phyloP scores from a whole-genome alignment of 2,888 invertebrate genomes.

The Plemyria rubiginata region DNA sequence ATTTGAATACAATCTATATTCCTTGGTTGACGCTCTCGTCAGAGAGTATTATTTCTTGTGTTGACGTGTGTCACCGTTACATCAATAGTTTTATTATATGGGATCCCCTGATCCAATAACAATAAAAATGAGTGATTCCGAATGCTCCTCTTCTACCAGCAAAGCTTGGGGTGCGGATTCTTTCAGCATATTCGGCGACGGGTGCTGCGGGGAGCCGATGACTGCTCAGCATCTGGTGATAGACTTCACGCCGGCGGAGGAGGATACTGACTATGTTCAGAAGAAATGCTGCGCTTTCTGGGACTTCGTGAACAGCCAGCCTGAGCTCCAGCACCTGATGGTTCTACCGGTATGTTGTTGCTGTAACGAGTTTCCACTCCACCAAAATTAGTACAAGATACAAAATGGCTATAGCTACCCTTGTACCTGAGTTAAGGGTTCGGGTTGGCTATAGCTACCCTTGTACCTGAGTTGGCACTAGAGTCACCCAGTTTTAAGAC shows the following conservation, averaged over 20 bases:
- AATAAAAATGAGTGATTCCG: conserved; percentile 17
- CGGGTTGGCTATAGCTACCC: no score
- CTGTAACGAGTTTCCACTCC: no score
- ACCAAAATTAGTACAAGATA: no score
- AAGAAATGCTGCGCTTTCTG: conserved; percentile 55
- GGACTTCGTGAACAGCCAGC: conserved; percentile 46
- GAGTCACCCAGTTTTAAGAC: no score
- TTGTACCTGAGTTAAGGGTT: no score
- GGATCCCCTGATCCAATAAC: not conserved
- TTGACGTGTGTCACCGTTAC: not conserved
- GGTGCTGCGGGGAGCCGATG: conserved; percentile 38
- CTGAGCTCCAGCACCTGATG: conserved; percentile 46
- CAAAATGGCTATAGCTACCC: no score
- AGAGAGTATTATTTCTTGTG: no score
- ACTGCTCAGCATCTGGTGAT: conserved; percentile 31
- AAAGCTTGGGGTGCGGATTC: conserved; percentile 20
- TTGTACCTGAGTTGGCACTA: no score
- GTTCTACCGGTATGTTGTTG: conserved; percentile 41
- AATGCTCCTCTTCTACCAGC: conserved; percentile 13
- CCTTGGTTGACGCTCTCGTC: no score
- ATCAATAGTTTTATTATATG: conserved; percentile 5
- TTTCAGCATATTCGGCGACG: conserved; percentile 38
- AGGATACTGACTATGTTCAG: conserved; percentile 47
- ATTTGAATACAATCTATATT: no score
- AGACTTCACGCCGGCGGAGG: conserved; percentile 44